phyloP scores from a whole-genome alignment of 2,113 vertebrate species.

The Melanerpes aurifrons region DNA sequence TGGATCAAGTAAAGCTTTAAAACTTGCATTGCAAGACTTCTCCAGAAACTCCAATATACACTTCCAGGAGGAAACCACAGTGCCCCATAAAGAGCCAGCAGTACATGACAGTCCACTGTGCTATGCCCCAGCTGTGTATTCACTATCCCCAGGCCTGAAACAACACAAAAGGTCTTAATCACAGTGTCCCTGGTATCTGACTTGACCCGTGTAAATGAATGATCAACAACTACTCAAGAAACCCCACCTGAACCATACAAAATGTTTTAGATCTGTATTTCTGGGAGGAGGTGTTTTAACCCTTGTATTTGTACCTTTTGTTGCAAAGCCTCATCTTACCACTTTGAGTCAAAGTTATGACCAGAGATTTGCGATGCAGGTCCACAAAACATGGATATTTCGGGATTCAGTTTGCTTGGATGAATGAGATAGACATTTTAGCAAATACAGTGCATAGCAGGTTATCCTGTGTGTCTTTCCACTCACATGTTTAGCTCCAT shows the following conservation, averaged over 20 bases:
- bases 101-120: not conserved
- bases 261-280: not conserved
- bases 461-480: not conserved
- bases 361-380: not conserved
- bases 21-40: not conserved
- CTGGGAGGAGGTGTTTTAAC: not conserved
- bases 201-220: not conserved
- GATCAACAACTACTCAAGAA: not conserved
- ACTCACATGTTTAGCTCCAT: not conserved
- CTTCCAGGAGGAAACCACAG: not conserved
- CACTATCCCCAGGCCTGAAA: not conserved
- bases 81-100: not conserved
- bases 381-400: not conserved
- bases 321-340: not conserved
- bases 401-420: not conserved
- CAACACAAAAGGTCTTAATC: fast-evolving
- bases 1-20: slow-evolving; percentile 29
- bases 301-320: not conserved
- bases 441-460: not conserved
- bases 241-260: not conserved
- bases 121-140: not conserved
- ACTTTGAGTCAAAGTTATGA: not conserved
- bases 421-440: not conserved
- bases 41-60: not conserved
- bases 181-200: not conserved